Percentiles rank a stretch among this genome's conserved stretches.
phyloP scores from a whole-genome alignment of 2,888 invertebrate species.

The Amphimallon solstitiale region DNA sequence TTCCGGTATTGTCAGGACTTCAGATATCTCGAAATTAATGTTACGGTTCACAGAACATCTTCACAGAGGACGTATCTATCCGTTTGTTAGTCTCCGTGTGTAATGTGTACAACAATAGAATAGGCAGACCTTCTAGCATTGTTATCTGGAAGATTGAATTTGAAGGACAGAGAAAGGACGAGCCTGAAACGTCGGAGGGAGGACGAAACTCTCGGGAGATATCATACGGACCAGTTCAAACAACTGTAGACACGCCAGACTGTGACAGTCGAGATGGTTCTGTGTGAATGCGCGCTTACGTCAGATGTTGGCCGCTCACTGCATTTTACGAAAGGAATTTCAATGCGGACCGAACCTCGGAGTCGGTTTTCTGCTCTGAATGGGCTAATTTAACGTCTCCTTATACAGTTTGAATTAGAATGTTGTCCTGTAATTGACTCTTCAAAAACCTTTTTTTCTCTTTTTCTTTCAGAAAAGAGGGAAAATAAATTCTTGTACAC shows the following conservation, averaged over 20 bases:
- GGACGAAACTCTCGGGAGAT: too few species aligned
- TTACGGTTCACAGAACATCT: constrained; percentile 15
- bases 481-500: too few species aligned
- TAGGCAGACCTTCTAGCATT: constrained; percentile 20
- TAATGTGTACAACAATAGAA: constrained; percentile 14
- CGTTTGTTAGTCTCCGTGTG: too few species aligned
- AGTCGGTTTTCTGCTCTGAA: constrained; percentile 1
- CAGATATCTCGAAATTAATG: constrained; percentile 19
- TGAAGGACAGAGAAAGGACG: neutral
- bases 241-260: constrained; percentile 5
- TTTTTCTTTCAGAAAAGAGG: too few species aligned
- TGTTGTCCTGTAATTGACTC: too few species aligned
- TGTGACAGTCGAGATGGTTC: neutral
- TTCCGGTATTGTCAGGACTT: constrained; percentile 1
- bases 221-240: constrained; percentile 12
- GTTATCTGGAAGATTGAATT: constrained; percentile 34
- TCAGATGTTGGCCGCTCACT: too few species aligned
- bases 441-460: too few species aligned
- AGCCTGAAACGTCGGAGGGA: neutral
- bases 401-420: neutral
- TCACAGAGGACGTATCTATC: too few species aligned
- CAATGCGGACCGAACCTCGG: too few species aligned
- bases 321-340: too few species aligned
- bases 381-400: neutral
- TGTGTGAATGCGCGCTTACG: neutral